Percentiles rank a stretch among this genome's conserved stretches.
Conservation (phyloP, 2,888 invertebrate genomes). For the Drosophila nr. fundita region DNA sequence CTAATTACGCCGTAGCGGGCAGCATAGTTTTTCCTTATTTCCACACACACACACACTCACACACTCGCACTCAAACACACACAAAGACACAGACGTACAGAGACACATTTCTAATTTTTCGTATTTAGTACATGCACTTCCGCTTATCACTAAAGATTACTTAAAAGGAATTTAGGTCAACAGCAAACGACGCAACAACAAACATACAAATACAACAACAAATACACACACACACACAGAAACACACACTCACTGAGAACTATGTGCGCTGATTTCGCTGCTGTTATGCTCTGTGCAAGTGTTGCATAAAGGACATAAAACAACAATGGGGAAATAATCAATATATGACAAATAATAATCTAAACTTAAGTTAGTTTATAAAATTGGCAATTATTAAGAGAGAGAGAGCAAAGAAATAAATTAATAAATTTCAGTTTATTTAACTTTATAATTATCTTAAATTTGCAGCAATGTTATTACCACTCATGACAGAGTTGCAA, state of each 20-base stretch:
- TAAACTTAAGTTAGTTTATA: neutral
- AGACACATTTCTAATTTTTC: constrained; percentile 58
- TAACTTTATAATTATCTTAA: neutral
- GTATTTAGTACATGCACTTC: constrained; percentile 72
- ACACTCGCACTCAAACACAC: constrained; percentile 24
- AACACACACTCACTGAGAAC: neutral
- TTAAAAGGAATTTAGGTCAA: constrained; percentile 71
- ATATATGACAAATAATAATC: neutral
- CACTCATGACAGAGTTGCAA: neutral
- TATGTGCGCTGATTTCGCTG: constrained; percentile 22
- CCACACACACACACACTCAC: constrained; percentile 25
- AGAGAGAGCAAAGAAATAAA: neutral
- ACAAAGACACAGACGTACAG: constrained; percentile 17
- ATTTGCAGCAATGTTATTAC: neutral
- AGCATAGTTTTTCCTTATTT: constrained; percentile 50
- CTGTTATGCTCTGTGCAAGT: neutral
- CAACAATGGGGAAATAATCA: neutral
- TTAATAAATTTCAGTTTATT: neutral
- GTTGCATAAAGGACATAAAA: neutral
- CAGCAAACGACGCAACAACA: constrained; percentile 39
- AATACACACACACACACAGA: constrained; percentile 14
- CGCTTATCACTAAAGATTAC: constrained; percentile 75
- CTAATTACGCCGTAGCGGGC: constrained; percentile 67
- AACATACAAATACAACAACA: constrained; percentile 30
- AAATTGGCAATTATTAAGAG: neutral